phyloP scores from a whole-genome alignment of 1,140 invertebrate species.

The Diabrotica virgifera region DNA sequence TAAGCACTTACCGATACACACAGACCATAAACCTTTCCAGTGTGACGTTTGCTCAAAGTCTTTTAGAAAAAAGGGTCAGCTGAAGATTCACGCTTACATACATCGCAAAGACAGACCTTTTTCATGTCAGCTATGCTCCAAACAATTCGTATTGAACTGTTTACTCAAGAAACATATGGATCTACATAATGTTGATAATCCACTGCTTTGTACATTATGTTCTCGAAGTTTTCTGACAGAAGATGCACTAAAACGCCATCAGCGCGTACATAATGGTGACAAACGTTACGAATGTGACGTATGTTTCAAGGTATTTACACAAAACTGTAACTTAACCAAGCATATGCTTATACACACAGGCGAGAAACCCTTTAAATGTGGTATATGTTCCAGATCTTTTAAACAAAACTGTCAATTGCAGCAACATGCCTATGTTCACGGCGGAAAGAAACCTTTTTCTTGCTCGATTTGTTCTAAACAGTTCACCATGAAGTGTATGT shows the following conservation, averaged over 20 bases:
- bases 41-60: background rate
- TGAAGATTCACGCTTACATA: background rate
- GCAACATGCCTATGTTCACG: constrained; percentile 71
- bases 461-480: constrained; percentile 64
- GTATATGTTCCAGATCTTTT: constrained; percentile 29
- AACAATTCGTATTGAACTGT: background rate
- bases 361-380: constrained; percentile 38
- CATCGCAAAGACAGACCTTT: background rate
- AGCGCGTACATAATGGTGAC: constrained; percentile 64
- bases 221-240: background rate
- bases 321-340: constrained; percentile 24
- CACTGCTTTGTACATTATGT: background rate
- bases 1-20: background rate
- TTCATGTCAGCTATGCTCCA: background rate
- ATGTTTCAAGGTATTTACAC: constrained; percentile 60
- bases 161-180: background rate
- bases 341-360: constrained; percentile 54
- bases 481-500: constrained; percentile 41
- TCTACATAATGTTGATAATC: background rate
- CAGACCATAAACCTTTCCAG: background rate
- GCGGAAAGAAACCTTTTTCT: constrained; percentile 69
- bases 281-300: constrained; percentile 66
- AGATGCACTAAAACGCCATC: background rate
- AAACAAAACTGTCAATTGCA: constrained; percentile 46
- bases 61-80: background rate